Percentiles rank a stretch among this genome's conserved stretches.
Conservation (phyloP, 2,797 vertebrate genomes). For the Sarcophilus harrisii region DNA sequence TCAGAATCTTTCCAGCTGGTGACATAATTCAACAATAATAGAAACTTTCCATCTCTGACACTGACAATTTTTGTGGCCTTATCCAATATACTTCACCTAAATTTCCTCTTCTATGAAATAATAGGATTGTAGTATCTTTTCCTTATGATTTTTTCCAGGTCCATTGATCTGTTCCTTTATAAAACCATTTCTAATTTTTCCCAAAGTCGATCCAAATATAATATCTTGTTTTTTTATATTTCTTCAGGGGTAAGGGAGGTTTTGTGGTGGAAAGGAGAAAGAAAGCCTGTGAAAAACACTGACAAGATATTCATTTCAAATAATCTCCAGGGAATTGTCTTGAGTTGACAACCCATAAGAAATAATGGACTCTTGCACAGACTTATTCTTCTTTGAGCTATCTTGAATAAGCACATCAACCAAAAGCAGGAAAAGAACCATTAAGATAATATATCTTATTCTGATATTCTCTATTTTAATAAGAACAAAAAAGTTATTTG, state of each 20-base stretch:
- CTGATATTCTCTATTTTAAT: neutral
- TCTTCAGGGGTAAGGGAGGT: neutral
- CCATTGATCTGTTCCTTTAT: neutral
- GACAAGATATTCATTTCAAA: no score
- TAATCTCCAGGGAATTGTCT: slow-evolving; percentile 4
- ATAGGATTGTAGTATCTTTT: neutral
- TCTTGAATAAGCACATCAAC: neutral
- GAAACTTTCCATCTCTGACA: neutral
- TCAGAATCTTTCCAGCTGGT: neutral
- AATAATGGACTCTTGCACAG: neutral
- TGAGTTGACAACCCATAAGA: slow-evolving; percentile 20
- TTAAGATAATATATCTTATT: neutral
- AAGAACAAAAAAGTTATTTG: neutral
- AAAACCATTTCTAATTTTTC: no score
- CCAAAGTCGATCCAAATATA: neutral
- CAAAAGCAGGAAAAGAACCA: neutral
- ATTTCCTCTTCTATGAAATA: neutral
- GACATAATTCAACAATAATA: neutral
- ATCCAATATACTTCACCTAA: neutral
- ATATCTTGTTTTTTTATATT: neutral
- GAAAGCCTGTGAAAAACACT: no score
- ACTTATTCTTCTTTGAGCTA: neutral
- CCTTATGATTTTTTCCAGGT: neutral
- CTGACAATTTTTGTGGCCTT: neutral
- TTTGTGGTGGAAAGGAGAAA: neutral